A percentile compares a stretch with the other conserved stretches of the same genome.
These are phyloP conservation scores for Sphaerophoria rueppellii DNA, from an alignment of 2,888 invertebrate species.

Conservation along the genomic window DNA sequence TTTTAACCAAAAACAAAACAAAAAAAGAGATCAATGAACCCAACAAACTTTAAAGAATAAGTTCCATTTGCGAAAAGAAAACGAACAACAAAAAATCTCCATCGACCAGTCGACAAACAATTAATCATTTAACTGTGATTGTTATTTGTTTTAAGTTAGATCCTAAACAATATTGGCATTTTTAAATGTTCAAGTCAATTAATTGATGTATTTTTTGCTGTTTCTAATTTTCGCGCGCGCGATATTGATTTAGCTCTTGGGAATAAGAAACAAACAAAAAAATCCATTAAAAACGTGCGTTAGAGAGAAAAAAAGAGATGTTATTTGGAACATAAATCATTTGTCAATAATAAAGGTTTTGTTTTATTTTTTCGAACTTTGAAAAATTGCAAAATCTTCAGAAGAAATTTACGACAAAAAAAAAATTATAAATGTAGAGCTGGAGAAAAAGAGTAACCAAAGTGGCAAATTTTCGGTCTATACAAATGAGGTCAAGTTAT, in stretches of 20 bases:
- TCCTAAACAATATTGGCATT: constrained; percentile 13
- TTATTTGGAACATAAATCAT: constrained; percentile 22
- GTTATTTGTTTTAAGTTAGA: constrained; percentile 47
- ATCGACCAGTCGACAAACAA: constrained; percentile 51
- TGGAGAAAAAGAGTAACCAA: constrained; percentile 1
- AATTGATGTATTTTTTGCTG: background rate
- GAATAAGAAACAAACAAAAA: background rate
- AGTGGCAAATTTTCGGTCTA: background rate
- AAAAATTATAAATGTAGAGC: background rate
- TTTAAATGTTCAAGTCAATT: constrained; percentile 6
- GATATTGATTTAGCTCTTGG: background rate
- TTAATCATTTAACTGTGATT: constrained; percentile 43
- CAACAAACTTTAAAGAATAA: background rate
- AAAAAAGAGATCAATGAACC: constrained; percentile 53
- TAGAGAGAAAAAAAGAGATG: background rate
- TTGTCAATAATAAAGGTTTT: background rate
- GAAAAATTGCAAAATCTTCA: constrained; percentile 1
- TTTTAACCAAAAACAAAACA: background rate
- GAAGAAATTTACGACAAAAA: background rate
- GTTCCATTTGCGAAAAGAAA: constrained; percentile 19
- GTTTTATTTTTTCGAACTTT: background rate
- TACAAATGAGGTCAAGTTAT: constrained; percentile 17
- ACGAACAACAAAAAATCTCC: constrained; percentile 47
- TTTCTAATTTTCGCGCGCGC: background rate
- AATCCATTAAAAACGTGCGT: background rate